Conservation (phyloP, 2,113 vertebrate genomes). For the Geococcyx californianus region DNA sequence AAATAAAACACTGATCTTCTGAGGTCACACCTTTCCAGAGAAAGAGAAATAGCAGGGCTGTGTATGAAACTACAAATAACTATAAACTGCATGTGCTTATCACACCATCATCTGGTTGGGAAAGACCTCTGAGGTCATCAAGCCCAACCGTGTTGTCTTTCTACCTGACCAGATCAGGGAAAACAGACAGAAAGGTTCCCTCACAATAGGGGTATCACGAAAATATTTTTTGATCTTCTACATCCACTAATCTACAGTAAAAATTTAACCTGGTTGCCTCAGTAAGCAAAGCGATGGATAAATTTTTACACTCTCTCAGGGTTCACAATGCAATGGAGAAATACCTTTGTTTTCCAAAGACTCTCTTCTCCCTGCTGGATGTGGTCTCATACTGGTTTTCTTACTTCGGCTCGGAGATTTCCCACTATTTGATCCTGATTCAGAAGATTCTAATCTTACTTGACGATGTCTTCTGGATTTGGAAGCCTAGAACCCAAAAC, state of each 20-base stretch:
- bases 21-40: background rate
- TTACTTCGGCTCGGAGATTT: conserved; percentile 10
- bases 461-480: conserved; percentile 90
- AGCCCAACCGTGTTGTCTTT: background rate
- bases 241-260: background rate
- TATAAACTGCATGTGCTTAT: background rate
- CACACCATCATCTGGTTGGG: too few relatives aligned
- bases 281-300: background rate
- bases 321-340: background rate
- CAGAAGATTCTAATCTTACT: conserved; percentile 73
- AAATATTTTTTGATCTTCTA: background rate
- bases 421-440: background rate
- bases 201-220: fast-evolving
- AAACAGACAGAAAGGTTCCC: background rate
- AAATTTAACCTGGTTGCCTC: background rate
- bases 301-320: background rate
- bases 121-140: too few relatives aligned
- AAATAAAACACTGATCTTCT: background rate
- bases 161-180: background rate
- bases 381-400: background rate
- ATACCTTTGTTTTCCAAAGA: conserved; percentile 67
- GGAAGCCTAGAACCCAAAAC: conserved; percentile 74
- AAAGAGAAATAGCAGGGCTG: background rate
- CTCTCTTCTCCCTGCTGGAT: conserved; percentile 30
- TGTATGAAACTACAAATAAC: background rate